Percentiles rank a stretch among this genome's conserved stretches.
These are phyloP conservation scores for Hirtodrosophila histrioides DNA, from an alignment of 2,888 invertebrate species.

Conservation along the genomic window DNA sequence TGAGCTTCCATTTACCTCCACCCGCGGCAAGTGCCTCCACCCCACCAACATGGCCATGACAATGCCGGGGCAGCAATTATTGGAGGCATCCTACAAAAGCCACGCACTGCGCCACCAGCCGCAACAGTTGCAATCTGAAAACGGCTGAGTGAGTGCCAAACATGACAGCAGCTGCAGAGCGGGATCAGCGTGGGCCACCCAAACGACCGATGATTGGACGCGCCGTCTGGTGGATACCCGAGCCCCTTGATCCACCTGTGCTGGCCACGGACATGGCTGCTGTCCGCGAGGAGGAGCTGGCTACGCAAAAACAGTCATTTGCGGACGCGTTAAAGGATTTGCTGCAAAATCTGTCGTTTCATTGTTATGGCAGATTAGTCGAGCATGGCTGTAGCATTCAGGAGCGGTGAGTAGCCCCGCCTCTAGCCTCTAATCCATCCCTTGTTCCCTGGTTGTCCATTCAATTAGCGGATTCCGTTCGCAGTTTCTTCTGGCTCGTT, in stretches of 20 bases:
- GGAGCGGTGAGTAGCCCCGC: constrained; percentile 73
- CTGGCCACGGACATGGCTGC: constrained; percentile 6
- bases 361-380: constrained; percentile 82
- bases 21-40: constrained; percentile 2
- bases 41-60: constrained; percentile 15
- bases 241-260: constrained; percentile 15
- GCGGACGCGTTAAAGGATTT: constrained; percentile 78
- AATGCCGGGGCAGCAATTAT: constrained; percentile 27
- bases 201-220: constrained; percentile 68
- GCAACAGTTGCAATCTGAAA: constrained; percentile 75
- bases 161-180: constrained; percentile 31
- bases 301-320: constrained; percentile 69
- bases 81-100: constrained; percentile 54
- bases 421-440: not conserved
- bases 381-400: constrained; percentile 72
- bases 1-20: constrained; percentile 33
- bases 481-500: constrained; percentile 80
- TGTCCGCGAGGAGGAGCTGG: constrained; percentile 33
- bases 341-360: constrained; percentile 81
- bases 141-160: constrained; percentile 58
- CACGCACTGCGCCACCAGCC: constrained; percentile 43
- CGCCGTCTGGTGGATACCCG: constrained; percentile 81
- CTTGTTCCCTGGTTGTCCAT: constrained; percentile 18
- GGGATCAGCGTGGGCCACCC: constrained; percentile 3
- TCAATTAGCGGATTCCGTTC: constrained; percentile 60